A percentile compares a stretch with the other conserved stretches of the same genome.
Evolutionary conservation across 1,140 invertebrate species (phyloP).

Genomic region (Idris sp.): DNA sequence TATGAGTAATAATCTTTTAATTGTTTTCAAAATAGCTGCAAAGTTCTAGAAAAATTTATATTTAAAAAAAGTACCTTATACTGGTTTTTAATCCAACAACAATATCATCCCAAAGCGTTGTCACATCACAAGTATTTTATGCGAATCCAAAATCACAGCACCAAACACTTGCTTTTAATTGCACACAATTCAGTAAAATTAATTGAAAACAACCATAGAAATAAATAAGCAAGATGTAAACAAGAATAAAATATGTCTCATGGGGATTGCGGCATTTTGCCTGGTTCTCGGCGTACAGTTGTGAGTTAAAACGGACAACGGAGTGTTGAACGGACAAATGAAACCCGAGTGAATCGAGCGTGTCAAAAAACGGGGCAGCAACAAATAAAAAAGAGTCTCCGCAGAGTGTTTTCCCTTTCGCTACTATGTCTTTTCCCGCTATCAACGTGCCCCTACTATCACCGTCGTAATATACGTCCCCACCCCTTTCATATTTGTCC

Average conservation of each 20-base stretch:
- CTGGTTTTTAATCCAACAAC: conserved; percentile 58
- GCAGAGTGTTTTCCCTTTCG: conserved; percentile 75
- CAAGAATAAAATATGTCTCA: conserved; percentile 5
- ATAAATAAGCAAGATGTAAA: not conserved
- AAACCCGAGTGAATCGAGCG: conserved; percentile 72
- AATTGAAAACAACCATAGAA: conserved; percentile 10
- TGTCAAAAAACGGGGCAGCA: conserved; percentile 73
- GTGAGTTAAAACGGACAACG: conserved; percentile 44
- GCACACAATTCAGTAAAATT: not conserved
- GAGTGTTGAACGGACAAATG: conserved; percentile 72
- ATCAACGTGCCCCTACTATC: conserved; percentile 39
- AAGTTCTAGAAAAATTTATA: too few species aligned
- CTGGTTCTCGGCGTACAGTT: conserved; percentile 14
- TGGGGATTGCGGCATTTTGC: conserved; percentile 50
- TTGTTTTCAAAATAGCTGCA: too few species aligned
- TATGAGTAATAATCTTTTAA: too few species aligned
- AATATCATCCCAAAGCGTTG: conserved; percentile 39
- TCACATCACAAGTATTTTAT: conserved; percentile 50
- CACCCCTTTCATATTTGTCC: conserved; percentile 20
- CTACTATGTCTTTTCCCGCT: conserved; percentile 64
- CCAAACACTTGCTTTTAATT: conserved; percentile 13
- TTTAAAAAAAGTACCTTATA: too few species aligned
- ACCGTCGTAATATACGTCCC: conserved; percentile 7
- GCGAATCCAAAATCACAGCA: conserved; percentile 30
- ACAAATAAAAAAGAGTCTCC: conserved; percentile 67